Conservation (phyloP, 2,113 vertebrate genomes). For the Ptyas mucosa region DNA sequence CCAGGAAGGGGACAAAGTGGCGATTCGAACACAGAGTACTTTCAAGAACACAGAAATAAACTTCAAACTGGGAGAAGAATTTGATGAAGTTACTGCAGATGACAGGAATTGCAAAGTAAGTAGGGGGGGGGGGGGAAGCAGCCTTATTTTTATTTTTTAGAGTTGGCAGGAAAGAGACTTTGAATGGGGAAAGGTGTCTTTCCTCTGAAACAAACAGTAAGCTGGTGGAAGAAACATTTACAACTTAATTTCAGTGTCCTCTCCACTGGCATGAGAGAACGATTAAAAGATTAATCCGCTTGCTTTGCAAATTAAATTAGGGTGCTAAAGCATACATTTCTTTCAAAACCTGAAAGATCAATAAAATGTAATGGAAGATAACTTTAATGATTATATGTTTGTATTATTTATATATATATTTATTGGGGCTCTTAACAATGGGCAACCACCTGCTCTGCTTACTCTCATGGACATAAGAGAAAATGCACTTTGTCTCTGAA, state of each 20-base stretch:
- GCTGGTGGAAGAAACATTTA: background rate
- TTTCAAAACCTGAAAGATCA: background rate
- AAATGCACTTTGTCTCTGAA: background rate
- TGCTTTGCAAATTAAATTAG: background rate
- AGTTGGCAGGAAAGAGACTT: background rate
- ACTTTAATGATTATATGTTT: background rate
- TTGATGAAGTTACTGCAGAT: slow-evolving; percentile 86
- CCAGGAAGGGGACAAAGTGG: slow-evolving; percentile 83
- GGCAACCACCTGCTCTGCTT: background rate
- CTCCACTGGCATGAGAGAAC: background rate
- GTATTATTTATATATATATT: background rate
- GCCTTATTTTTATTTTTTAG: background rate
- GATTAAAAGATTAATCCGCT: background rate
- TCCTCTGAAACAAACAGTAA: background rate
- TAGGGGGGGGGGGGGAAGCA: background rate
- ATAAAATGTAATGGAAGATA: background rate
- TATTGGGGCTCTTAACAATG: background rate
- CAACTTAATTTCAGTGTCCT: background rate
- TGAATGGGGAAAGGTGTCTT: background rate
- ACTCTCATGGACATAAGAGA: background rate
- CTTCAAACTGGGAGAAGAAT: slow-evolving; percentile 91
- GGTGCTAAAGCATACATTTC: background rate
- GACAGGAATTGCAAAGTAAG: slow-evolving; percentile 92
- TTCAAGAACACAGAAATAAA: slow-evolving; percentile 91
- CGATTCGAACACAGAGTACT: slow-evolving; percentile 83